A percentile compares a stretch with the other conserved stretches of the same genome.
These are phyloP conservation scores for Furnarius figulus DNA, from an alignment of 2,113 vertebrate genomes.

Conservation along the genomic window DNA sequence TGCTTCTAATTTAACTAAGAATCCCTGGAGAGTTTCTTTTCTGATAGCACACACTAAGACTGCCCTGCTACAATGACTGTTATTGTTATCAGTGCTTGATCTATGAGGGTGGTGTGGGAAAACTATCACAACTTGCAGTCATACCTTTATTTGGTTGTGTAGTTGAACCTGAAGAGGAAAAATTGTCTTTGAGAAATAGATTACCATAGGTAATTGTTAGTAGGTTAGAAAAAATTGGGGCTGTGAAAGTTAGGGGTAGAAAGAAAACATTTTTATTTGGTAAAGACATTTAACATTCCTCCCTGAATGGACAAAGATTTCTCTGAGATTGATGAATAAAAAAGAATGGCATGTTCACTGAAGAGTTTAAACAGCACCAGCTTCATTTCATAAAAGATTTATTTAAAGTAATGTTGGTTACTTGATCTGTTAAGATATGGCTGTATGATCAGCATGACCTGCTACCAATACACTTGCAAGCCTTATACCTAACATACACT, in stretches of 20 bases:
- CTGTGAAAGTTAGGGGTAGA: not conserved
- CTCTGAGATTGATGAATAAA: not conserved
- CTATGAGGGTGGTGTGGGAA: not conserved
- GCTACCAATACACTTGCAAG: not conserved
- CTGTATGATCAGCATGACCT: rapidly evolving
- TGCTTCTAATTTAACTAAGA: not conserved
- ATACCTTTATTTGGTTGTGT: not conserved
- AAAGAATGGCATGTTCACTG: not conserved
- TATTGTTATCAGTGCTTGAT: not conserved
- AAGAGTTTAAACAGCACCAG: not conserved
- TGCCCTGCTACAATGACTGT: not conserved
- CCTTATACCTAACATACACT: not conserved
- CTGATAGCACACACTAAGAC: not conserved
- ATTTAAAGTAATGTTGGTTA: not conserved
- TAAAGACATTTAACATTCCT: not conserved
- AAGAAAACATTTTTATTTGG: not conserved
- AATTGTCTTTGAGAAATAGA: not conserved
- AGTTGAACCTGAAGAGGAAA: not conserved
- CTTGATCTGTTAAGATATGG: not conserved
- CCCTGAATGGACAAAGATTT: not conserved
- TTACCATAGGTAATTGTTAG: not conserved
- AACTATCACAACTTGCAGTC: not conserved
- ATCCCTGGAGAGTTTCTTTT: not conserved
- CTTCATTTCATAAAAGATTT: not conserved
- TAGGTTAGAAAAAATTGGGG: rapidly evolving